phyloP scores from a whole-genome alignment of 2,888 invertebrate species.

The Hydraecia micacea region DNA sequence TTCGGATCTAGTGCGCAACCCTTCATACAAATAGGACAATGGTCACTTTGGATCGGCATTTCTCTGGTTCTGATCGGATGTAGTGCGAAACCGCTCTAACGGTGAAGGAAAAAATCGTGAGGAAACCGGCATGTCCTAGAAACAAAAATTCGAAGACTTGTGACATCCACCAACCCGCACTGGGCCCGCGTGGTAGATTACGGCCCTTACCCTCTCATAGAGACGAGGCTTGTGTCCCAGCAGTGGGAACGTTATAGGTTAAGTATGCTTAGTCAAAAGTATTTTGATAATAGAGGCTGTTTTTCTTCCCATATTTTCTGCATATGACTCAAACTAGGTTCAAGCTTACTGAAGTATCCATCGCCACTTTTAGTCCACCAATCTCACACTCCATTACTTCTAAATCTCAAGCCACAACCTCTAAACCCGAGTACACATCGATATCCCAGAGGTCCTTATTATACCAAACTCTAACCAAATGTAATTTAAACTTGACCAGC shows the following conservation, averaged over 20 bases:
- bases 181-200: too few species aligned
- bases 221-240: background rate
- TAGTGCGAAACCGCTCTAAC: too few species aligned
- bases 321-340: background rate
- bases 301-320: background rate
- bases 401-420: constrained; percentile 12
- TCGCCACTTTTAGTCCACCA: background rate
- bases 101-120: too few species aligned
- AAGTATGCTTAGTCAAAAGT: background rate
- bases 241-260: background rate
- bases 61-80: too few species aligned
- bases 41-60: too few species aligned
- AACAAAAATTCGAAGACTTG: too few species aligned
- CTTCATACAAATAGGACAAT: too few species aligned
- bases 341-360: background rate
- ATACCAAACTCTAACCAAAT: constrained; percentile 53
- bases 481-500: constrained; percentile 64
- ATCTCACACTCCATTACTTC: constrained; percentile 21
- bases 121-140: too few species aligned
- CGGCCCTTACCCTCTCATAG: too few species aligned
- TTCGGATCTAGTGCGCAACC: too few species aligned
- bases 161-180: too few species aligned
- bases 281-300: background rate
- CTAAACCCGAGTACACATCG: constrained; percentile 23
- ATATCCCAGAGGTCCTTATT: constrained; percentile 28